Conservation (phyloP, 2,113 vertebrate genomes). For the Ranitomeya variabilis region DNA sequence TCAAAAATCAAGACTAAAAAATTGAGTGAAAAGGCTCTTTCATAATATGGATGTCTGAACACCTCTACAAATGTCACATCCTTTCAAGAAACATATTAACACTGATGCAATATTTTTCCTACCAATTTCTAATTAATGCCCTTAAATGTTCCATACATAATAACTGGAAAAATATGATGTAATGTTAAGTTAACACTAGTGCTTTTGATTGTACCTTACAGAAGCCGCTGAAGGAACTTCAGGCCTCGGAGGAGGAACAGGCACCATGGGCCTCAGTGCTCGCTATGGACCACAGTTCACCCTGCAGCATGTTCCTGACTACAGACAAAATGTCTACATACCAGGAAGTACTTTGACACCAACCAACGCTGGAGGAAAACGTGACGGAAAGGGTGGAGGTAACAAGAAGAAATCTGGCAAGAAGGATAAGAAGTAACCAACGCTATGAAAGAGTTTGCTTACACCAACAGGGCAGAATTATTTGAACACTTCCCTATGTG, state of each 20-base stretch:
- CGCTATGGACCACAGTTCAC: conserved; percentile 97
- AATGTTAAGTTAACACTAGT: not conserved
- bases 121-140: not conserved
- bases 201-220: conserved; percentile 63
- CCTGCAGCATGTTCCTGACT: conserved; percentile 95
- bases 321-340: conserved; percentile 98
- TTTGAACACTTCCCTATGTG: conserved; percentile 64
- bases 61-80: not conserved
- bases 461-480: conserved; percentile 69
- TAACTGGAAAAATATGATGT: not conserved
- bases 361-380: conserved; percentile 78
- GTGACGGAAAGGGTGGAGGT: conserved; percentile 78
- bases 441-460: conserved; percentile 62
- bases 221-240: conserved; percentile 90
- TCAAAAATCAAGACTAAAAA: not conserved
- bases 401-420: conserved; percentile 98
- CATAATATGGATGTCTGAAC: not conserved
- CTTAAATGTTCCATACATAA: not conserved
- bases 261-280: conserved; percentile 94
- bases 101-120: not conserved
- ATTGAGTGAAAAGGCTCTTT: not conserved
- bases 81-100: not conserved
- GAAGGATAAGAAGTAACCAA: conserved; percentile 93
- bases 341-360: conserved; percentile 94
- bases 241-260: conserved; percentile 81